These are phyloP conservation scores for Tenebrio molitor DNA, from an alignment of 1,140 invertebrate species.

Conservation along the genomic window DNA sequence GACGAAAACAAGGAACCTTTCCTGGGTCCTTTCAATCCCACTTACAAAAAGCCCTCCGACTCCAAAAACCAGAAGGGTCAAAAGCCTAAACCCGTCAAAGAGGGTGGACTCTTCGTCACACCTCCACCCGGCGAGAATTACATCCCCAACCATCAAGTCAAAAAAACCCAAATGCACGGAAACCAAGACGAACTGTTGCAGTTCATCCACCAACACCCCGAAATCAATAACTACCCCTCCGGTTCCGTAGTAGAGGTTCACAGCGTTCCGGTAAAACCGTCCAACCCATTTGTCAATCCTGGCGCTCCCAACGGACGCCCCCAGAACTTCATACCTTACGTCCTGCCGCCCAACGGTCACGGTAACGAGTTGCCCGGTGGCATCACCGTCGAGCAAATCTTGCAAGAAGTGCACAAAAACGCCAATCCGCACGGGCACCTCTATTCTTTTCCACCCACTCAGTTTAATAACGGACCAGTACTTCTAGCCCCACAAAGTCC, in stretches of 20 bases:
- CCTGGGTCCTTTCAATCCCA: conserved; percentile 68
- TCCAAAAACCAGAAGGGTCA: conserved; percentile 30
- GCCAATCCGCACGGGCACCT: conserved; percentile 45
- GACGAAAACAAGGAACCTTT: conserved; percentile 57
- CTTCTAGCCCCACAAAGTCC: conserved; percentile 41
- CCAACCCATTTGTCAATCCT: conserved; percentile 22
- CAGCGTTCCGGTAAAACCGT: conserved; percentile 49
- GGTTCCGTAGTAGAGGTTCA: conserved; percentile 65
- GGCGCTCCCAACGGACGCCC: conserved; percentile 19
- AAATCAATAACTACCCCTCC: conserved; percentile 62
- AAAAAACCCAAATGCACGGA: conserved; percentile 48
- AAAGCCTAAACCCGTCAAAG: conserved; percentile 44
- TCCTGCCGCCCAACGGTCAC: conserved; percentile 19
- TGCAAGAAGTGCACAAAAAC: conserved; percentile 62
- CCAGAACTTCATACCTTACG: conserved; percentile 24
- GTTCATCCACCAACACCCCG: conserved; percentile 64
- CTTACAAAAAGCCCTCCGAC: conserved; percentile 60
- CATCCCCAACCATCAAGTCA: conserved; percentile 13
- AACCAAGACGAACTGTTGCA: conserved; percentile 62
- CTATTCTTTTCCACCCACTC: conserved; percentile 44
- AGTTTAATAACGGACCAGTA: conserved; percentile 12
- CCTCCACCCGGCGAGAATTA: conserved; percentile 32
- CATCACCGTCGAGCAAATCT: conserved; percentile 61
- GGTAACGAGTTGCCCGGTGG: conserved; percentile 49
- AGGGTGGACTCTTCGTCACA: conserved; percentile 43